Conservation (phyloP, 1,140 invertebrate genomes). For the Glomeris maerens region DNA sequence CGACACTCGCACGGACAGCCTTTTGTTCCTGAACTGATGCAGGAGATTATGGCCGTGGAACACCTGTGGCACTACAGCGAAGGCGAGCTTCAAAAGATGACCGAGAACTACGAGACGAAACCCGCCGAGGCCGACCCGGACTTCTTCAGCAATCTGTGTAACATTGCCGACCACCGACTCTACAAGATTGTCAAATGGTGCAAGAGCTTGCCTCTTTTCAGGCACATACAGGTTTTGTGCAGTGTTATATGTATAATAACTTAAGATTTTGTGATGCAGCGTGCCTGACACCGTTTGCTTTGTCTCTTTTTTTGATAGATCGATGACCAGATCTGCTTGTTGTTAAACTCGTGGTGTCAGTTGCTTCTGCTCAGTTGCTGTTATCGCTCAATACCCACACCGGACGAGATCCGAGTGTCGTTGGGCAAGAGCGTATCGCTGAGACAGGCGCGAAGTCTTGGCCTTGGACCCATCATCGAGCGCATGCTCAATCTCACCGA, state of each 20-base stretch:
- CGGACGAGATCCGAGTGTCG: slow-evolving; percentile 43
- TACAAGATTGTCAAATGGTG: slow-evolving; percentile 99
- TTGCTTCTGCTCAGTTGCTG: slow-evolving; percentile 64
- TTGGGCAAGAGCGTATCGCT: slow-evolving; percentile 57
- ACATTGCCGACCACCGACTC: slow-evolving; percentile 84
- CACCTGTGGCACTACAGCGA: slow-evolving; percentile 84
- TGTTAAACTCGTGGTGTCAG: slow-evolving; percentile 97
- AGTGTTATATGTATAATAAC: too few species aligned
- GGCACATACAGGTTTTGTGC: slow-evolving; percentile 89
- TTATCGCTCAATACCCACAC: slow-evolving; percentile 23
- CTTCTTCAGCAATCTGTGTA: slow-evolving; percentile 72
- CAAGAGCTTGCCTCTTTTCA: slow-evolving; percentile 88
- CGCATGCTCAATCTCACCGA: slow-evolving; percentile 89
- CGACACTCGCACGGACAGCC: too few species aligned
- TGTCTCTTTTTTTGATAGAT: slow-evolving; percentile 43
- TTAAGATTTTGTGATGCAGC: too few species aligned
- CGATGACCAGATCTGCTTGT: slow-evolving; percentile 88
- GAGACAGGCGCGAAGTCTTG: slow-evolving; percentile 52
- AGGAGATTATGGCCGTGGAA: slow-evolving; percentile 89
- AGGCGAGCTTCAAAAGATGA: slow-evolving; percentile 30
- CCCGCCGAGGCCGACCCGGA: slow-evolving; percentile 51
- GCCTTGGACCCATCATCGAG: slow-evolving; percentile 67
- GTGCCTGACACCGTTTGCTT: neutral
- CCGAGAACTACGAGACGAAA: slow-evolving; percentile 38
- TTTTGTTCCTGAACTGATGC: slow-evolving; percentile 24